Evolutionary conservation across 2,888 invertebrate genomes (phyloP).

Genomic region (Oscheius sp.): DNA sequence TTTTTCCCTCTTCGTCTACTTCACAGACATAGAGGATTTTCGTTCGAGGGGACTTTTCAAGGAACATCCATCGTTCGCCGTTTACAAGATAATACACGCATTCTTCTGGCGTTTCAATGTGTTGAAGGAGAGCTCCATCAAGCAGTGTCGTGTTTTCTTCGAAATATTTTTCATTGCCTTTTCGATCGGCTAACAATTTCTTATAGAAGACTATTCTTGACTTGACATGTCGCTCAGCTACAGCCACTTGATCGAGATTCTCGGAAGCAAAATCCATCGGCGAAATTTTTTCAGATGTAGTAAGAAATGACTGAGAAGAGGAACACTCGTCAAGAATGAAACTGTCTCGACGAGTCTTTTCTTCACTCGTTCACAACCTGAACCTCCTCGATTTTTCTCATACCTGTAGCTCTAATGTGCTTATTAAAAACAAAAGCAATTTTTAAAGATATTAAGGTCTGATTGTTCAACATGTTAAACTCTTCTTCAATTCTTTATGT

Average conservation of each 20-base stretch:
- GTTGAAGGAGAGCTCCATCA: background rate
- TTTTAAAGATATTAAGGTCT: too few species aligned
- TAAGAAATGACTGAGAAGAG: too few species aligned
- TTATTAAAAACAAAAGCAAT: too few species aligned
- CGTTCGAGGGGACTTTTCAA: background rate
- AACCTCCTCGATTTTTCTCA: too few species aligned
- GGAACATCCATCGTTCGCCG: conserved; percentile 1
- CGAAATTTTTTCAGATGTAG: too few species aligned
- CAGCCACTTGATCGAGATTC: background rate
- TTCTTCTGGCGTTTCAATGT: background rate
- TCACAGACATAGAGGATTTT: conserved; percentile 15
- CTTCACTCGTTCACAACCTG: too few species aligned
- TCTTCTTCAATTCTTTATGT: too few species aligned
- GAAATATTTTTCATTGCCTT: background rate
- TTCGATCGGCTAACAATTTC: background rate
- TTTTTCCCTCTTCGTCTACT: background rate
- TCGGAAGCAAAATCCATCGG: too few species aligned
- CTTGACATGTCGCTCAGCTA: background rate
- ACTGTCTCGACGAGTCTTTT: too few species aligned
- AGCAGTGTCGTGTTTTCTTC: background rate
- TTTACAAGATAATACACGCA: background rate
- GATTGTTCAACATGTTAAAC: too few species aligned
- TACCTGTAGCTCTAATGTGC: too few species aligned
- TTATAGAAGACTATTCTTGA: background rate
- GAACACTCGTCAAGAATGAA: too few species aligned